Base-by-base conservation (phyloP, 1,140 invertebrate species). In the Gonioctena quinquepunctata region DNA sequence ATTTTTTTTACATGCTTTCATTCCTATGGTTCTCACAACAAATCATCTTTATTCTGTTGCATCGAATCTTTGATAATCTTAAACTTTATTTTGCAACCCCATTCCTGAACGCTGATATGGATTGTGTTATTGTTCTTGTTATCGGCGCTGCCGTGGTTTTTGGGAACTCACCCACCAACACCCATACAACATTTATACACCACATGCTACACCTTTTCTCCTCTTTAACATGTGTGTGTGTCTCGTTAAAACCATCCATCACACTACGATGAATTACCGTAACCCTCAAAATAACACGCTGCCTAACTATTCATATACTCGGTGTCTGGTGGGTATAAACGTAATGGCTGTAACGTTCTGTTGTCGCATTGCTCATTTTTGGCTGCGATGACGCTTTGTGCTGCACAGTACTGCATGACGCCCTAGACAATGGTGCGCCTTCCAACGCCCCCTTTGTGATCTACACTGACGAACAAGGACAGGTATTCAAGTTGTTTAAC, bases 401-500 rank as follows among this genome's bases (percentile, higher is more conserved):
- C 80, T 82, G 81, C 81, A 83, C 80, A 80, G 74, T 76, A 77
- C 79, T 82, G 80, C 79, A 80, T 82, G 81, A 77, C 76, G 78
- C 77, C 80, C 77, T 83, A 83, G 82, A 81, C 80, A 82, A 79
- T 82, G 82, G 82, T 79, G 76, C 76, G 77, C 90, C 92, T 83
- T 86, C 88, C 89, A 96, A 95, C 87, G 92, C 93, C 88, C 91
- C 92, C 86, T 94, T 92, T 90, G 93, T 96, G 88, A 91, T 94
- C 88, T 96, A 96, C 91, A 95, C 93, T 89, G 94, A 96, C 88
- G 92, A 93, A 85, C 93, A 94, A 88, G 93, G 93, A 90, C 94
- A 96, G 94, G 94, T 96, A 95, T 86, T 87, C 85, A 87, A 84
- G 76, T 80, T 79, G 75, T 81, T 80, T 78, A 70, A 76, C 62